These are phyloP conservation scores for Varanus salvator DNA, from an alignment of 2,113 vertebrate species.

Conservation along the genomic window DNA sequence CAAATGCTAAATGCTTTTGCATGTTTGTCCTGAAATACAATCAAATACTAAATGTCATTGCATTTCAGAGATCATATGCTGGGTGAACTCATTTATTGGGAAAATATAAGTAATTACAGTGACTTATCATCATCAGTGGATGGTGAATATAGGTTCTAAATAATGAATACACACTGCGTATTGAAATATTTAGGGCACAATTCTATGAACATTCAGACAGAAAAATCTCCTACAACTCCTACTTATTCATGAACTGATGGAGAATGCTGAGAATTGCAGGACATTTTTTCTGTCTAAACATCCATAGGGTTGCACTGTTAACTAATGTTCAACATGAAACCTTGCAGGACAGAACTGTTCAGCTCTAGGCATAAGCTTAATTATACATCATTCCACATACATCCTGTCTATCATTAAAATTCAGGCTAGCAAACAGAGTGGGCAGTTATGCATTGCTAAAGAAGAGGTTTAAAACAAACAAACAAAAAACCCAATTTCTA, in stretches of 20 bases:
- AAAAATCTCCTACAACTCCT: too few species aligned
- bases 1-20: not conserved
- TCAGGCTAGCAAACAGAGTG: too few species aligned
- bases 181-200: not conserved
- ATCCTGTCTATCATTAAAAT: not conserved
- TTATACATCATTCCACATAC: not conserved
- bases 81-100: not conserved
- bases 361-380: not conserved
- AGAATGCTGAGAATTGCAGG: too few species aligned
- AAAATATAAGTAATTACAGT: not conserved
- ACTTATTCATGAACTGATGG: too few species aligned
- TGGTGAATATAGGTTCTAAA: not conserved
- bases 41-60: not conserved
- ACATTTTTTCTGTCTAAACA: too few species aligned
- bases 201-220: too few species aligned
- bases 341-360: not conserved
- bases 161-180: not conserved
- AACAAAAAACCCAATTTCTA: too few species aligned
- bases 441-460: too few species aligned
- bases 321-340: not conserved
- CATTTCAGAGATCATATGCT: not conserved
- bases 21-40: not conserved
- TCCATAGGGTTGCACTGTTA: too few species aligned
- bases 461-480: too few species aligned
- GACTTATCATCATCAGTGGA: not conserved